Evolutionary conservation across 2,888 invertebrate species (phyloP), one percentile per base, ranked within the genome.

Genomic region (Griposia aprilina): DNA sequence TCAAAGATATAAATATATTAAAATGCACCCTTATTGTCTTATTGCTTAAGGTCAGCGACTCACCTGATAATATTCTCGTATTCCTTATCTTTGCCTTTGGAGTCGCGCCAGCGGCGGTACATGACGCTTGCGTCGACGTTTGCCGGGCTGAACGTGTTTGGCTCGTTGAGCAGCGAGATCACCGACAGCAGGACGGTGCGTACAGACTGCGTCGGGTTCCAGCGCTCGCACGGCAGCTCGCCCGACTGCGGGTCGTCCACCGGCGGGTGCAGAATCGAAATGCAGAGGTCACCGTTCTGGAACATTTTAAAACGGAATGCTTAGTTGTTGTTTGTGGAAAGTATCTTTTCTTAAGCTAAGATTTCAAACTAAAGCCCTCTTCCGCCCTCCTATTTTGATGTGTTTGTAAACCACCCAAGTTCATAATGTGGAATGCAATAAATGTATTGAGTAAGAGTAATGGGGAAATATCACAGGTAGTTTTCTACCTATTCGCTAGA

Each of bases 181-280:
- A 99, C 99, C 83, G 99, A 99, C 83, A 99, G 97, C 87, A 99
- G 97, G 91, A 99, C 99, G 73, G 99, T 99, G 94, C 99, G 98
- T 93, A 99, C 99, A 93, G 99, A 99, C 97, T 99, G 99, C 88
- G 99, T 99, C 75, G 99, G 99, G 97, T 99, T 99, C 99, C 99
- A 99, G 95, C 99, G 98, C 97, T 99, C 99, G 96, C 99, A 99
- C 0, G 99, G 99, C 91, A 99, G 96, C 95, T 99, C 99, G 48
- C 99, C 99, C 91, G 99, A 99, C 94, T 99, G 99, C 59, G 99
- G 99, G 97, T 99, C 99, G 96, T 99, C 99, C 78, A 99, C 98
- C 30, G 99, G 99, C 80, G 99, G 99, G 96, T 99, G 99, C 83
- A 99, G 97, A 94, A 99, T 99, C 89, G 99, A 99, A 97, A 99